Evolutionary conservation across 2,797 vertebrate genomes (phyloP).

Genomic region (Labeo calbasu): DNA sequence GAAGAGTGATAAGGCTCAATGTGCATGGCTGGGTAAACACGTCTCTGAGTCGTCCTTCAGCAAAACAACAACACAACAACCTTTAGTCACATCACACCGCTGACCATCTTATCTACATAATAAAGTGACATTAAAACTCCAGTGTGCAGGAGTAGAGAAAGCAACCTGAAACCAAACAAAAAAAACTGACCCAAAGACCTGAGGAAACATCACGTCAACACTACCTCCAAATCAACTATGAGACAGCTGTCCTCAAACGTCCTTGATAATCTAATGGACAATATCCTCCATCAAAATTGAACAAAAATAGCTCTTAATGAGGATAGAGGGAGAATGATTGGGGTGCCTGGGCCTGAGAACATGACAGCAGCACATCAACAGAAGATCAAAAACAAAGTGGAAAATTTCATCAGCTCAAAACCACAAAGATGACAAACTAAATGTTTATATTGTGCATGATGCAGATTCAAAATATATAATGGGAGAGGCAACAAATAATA

Average conservation of each 20-base stretch:
- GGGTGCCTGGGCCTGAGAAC: background rate
- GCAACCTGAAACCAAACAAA: background rate
- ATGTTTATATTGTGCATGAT: background rate
- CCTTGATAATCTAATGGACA: background rate
- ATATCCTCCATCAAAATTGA: background rate
- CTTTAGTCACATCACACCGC: background rate
- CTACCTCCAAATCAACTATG: background rate
- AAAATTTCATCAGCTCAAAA: background rate
- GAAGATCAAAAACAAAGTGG: background rate
- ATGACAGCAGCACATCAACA: background rate
- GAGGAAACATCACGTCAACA: conserved; percentile 2
- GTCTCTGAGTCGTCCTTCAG: background rate
- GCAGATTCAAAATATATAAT: background rate
- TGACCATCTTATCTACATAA: conserved; percentile 4
- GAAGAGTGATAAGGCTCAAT: too few species aligned
- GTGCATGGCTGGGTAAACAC: background rate
- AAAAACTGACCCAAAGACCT: background rate
- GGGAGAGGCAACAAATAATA: background rate
- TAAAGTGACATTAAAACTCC: background rate
- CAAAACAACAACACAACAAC: conserved; percentile 10
- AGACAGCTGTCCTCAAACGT: background rate
- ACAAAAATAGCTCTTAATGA: background rate
- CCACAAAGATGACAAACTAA: background rate
- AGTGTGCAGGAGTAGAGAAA: background rate
- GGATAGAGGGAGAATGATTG: conserved; percentile 19